Evolutionary conservation across 1,140 invertebrate genomes (phyloP).

Genomic region (Drosophila murphyi): DNA sequence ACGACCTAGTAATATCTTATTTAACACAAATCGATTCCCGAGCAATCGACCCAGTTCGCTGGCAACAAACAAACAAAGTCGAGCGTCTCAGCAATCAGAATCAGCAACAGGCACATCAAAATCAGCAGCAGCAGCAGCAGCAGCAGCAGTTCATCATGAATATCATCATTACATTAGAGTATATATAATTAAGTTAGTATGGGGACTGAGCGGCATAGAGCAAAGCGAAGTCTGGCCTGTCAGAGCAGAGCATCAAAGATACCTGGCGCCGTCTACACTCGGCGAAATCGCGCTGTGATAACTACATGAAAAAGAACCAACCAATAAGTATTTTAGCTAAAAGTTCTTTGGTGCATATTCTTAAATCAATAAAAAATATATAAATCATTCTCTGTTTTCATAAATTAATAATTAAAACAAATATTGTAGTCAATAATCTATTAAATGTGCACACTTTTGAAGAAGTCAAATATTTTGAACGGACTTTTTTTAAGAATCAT

Average conservation of each 20-base stretch:
- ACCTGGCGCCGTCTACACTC: constrained; percentile 4
- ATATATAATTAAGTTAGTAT: background rate
- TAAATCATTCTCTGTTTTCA: no score
- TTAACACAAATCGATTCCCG: constrained; percentile 30
- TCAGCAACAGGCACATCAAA: constrained; percentile 31
- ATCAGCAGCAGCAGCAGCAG: constrained; percentile 25
- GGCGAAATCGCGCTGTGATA: background rate
- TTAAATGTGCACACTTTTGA: no score
- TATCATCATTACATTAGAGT: constrained; percentile 11
- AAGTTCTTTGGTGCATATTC: no score
- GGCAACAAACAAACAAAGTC: background rate
- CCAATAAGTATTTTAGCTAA: no score
- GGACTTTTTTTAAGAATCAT: no score
- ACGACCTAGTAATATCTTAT: constrained; percentile 52
- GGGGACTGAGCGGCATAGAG: constrained; percentile 14
- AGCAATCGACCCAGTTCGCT: constrained; percentile 55
- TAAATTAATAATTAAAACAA: no score
- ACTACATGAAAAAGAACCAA: no score
- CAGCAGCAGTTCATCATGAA: constrained; percentile 41
- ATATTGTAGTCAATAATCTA: no score
- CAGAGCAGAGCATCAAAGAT: constrained; percentile 28
- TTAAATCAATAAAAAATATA: no score
- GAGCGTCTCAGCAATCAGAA: constrained; percentile 13
- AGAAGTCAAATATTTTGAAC: no score
- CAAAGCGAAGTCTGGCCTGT: constrained; percentile 12